Evolutionary conservation across 2,888 invertebrate species (phyloP).

Genomic region (Gastrophysa polygoni): DNA sequence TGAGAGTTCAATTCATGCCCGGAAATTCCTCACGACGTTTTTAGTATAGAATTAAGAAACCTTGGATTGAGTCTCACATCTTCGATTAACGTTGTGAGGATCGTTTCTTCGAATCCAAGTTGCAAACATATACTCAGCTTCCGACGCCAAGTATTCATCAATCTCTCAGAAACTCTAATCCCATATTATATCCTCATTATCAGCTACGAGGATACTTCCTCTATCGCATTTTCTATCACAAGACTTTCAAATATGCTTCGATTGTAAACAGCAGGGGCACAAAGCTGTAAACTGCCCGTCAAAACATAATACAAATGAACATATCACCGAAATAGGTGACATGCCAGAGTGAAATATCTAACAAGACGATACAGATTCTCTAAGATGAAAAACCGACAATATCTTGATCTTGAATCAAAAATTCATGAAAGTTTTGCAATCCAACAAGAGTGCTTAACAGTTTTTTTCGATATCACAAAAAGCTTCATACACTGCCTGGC

Average conservation of each 20-base stretch:
- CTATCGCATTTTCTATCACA: constrained; percentile 30
- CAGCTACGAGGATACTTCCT: constrained; percentile 24
- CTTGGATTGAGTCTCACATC: constrained; percentile 6
- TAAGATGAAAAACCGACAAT: no score
- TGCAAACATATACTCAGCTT: constrained; percentile 20
- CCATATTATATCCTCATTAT: constrained; percentile 22
- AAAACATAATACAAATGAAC: constrained; percentile 26
- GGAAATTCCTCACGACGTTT: constrained; percentile 34
- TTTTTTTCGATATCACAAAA: no score
- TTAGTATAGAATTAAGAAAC: constrained; percentile 24
- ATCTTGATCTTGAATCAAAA: no score
- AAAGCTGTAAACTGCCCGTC: not conserved
- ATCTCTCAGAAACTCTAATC: constrained; percentile 3
- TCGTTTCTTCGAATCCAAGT: not conserved
- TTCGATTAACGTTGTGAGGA: not conserved
- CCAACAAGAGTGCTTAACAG: no score
- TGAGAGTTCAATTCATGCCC: constrained; percentile 25
- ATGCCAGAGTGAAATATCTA: no score
- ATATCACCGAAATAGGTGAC: no score
- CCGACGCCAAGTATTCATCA: constrained; percentile 37
- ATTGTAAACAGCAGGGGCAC: constrained; percentile 30
- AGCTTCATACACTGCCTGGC: no score
- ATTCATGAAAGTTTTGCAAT: no score
- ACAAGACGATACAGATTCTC: no score
- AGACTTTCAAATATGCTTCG: constrained; percentile 30